Evolutionary conservation across 2,888 invertebrate species (phyloP), one percentile per base, ranked within the genome.

Genomic region (Liopterus haemorrhoidalis): DNA sequence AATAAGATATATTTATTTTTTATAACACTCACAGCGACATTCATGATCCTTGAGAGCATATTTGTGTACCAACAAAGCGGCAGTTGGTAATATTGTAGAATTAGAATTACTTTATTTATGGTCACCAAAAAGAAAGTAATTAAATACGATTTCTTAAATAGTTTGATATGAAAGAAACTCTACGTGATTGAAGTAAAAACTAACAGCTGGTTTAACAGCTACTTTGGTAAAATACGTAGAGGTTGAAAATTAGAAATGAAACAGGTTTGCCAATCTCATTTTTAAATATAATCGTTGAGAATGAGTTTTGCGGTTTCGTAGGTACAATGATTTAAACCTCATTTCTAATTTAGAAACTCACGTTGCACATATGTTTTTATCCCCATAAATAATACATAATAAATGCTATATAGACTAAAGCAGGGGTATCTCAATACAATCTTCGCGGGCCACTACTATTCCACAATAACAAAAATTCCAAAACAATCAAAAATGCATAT

Each of bases 21-120:
- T 39, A 39, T 39, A 45, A 45, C 45, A 45, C 31, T 45, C 27
- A 45, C 11, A 45, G 45, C 45, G 45, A 45, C 43, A 38, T 22
- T 36, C 16, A 43, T 37, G 43, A 27, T 43, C 45, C 45, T 45
- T 45, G 45, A 45, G 45, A 45, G 45, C 45, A 32, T 27, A 42
- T 42, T 44, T 45, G 45, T 38, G 6, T 16, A 42, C 39, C 45
- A 45, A 45, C 45, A 37, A 24, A 20, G 8, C 8, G 5, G 28
- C n/a, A 4, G n/a, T n/a, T 27, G 28, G 12, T n/a, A n/a, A 5
- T 8, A 22, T 8, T 22, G 8, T 8, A 22, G 5, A 22, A 22
- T 22, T 22, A 8, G 22, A 8, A 8, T 22, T 5, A 22, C 22
- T 22, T 22, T 22, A 8, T 22, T 22, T 22, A 8, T 22, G n/a